Conservation (phyloP, 2,113 vertebrate genomes). For the Typhlomys cinereus region DNA sequence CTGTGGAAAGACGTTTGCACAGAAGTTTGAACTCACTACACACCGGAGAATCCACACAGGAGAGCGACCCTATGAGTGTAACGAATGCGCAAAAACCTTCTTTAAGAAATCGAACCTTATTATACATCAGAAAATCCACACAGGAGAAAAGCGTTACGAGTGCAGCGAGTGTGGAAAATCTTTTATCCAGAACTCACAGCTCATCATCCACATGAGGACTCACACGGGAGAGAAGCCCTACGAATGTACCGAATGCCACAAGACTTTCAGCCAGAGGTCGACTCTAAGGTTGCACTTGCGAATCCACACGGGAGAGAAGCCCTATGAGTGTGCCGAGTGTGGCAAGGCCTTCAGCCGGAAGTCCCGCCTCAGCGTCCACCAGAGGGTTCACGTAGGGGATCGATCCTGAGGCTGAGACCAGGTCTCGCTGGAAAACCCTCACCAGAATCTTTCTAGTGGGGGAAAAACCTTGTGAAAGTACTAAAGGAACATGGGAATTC, state of each 20-base stretch:
- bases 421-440: neutral
- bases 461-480: neutral
- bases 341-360: constrained; percentile 82
- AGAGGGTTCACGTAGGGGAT: constrained; percentile 81
- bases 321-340: constrained; percentile 74
- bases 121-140: constrained; percentile 80
- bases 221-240: constrained; percentile 81
- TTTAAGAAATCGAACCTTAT: constrained; percentile 80
- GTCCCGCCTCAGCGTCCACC: constrained; percentile 80
- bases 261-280: constrained; percentile 78
- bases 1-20: constrained; percentile 77
- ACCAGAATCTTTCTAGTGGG: neutral
- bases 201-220: constrained; percentile 78
- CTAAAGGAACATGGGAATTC: neutral
- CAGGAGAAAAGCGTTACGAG: constrained; percentile 80
- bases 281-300: constrained; percentile 75
- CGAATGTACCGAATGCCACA: constrained; percentile 78
- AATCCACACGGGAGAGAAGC: constrained; percentile 80
- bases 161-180: constrained; percentile 79
- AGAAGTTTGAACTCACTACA: constrained; percentile 78
- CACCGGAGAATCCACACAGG: constrained; percentile 79
- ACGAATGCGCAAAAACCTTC: constrained; percentile 79
- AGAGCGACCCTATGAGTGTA: constrained; percentile 77
- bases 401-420: constrained; percentile 51
- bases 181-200: constrained; percentile 78